Evolutionary conservation across 2,113 vertebrate genomes (phyloP).

Genomic region (Eurystomus gularis): DNA sequence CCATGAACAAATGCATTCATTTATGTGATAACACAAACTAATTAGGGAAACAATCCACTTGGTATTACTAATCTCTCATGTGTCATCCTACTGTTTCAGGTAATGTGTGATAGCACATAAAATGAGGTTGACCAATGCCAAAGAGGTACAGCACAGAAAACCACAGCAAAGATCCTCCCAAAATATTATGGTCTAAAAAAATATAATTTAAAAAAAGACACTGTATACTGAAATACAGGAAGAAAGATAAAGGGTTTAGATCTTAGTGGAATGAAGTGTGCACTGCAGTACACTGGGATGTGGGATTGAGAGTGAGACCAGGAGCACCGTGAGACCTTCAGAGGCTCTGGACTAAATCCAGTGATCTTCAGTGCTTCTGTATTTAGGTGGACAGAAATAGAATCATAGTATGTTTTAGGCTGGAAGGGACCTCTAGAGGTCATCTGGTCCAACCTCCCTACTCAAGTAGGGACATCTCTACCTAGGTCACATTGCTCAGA

Average conservation of each 20-base stretch:
- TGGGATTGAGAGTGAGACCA: not conserved
- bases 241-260: not conserved
- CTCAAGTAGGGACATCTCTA: too few species aligned
- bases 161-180: not conserved
- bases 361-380: fast-evolving
- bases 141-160: not conserved
- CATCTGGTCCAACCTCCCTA: too few species aligned
- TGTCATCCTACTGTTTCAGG: fast-evolving
- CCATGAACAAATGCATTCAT: not conserved
- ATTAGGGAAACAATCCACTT: not conserved
- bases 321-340: not conserved
- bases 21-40: not conserved
- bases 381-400: not conserved
- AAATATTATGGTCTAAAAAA: not conserved
- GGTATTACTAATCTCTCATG: not conserved
- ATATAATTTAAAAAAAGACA: not conserved
- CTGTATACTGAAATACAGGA: not conserved
- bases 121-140: not conserved
- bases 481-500: too few species aligned
- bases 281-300: not conserved
- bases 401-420: too few species aligned
- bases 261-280: not conserved
- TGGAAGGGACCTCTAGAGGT: too few species aligned
- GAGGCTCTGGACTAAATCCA: not conserved
- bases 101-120: not conserved